Evolutionary conservation across 1,140 invertebrate genomes (phyloP).

Genomic region (Globodera rostochiensis): DNA sequence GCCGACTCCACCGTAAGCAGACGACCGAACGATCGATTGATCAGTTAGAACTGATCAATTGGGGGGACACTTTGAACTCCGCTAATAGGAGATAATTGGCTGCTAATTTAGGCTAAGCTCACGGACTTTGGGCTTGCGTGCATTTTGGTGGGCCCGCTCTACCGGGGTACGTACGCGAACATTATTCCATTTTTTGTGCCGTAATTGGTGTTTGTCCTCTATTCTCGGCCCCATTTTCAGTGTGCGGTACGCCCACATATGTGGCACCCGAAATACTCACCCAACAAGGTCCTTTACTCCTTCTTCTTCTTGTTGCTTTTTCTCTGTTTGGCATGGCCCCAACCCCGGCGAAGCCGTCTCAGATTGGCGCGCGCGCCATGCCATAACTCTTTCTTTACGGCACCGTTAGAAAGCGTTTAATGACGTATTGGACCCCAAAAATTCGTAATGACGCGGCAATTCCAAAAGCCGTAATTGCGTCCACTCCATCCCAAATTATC

Average conservation of each 20-base stretch:
- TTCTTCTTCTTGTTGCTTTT: neutral
- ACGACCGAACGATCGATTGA: neutral
- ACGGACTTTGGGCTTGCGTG: slow-evolving; percentile 69
- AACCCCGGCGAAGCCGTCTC: neutral
- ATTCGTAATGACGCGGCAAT: no score
- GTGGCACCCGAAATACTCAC: slow-evolving; percentile 44
- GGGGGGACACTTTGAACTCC: no score
- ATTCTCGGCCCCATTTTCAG: neutral
- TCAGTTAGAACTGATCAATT: neutral
- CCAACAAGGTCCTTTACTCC: slow-evolving; percentile 31
- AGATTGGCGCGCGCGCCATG: no score
- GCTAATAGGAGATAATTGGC: neutral
- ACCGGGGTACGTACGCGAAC: slow-evolving; percentile 9
- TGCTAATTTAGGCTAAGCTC: slow-evolving; percentile 56
- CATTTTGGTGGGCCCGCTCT: slow-evolving; percentile 44
- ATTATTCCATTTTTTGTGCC: neutral
- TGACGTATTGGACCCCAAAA: no score
- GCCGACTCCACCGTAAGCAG: slow-evolving; percentile 47
- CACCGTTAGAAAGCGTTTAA: no score
- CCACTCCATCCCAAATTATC: no score
- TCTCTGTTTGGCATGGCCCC: no score
- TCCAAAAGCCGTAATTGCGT: no score
- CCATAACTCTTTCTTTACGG: no score
- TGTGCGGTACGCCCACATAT: slow-evolving; percentile 54
- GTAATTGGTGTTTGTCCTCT: neutral